Base-by-base conservation (phyloP, 2,888 invertebrate genomes). In the Cyclophora albipunctata region DNA sequence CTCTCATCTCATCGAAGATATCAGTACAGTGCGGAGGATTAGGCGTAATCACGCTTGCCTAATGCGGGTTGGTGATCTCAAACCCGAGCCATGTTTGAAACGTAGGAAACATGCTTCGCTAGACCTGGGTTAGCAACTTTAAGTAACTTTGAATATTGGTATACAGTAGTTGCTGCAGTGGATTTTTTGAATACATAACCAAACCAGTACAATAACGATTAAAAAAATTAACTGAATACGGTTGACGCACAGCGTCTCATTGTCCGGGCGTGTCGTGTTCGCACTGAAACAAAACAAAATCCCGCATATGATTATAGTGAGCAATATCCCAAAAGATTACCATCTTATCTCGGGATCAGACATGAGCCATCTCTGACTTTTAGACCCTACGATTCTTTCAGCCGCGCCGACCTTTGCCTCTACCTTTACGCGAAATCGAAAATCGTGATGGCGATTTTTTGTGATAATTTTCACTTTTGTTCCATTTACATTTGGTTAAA, bases 291-390 rank as follows among this genome's bases (percentile, higher is more conserved):
- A 69, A 67, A 66, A 61, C 58, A 61, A 77, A 79, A 78, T 64
- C 63, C 70, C 75, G 87, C 87, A 87, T 88, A 86, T 84, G 87
- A 87, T 88, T 87, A 88, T 79, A 66, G 73, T 81, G 85, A 81
- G 86, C 86, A 86, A 85, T 87, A 88, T 86, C 86, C 85, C 82
- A 80, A 82, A 82, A 83, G 87, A 88, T 88, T 75, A 71, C 75
- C 64, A 87, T 88, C 87, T 88, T 88, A 88, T 88, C 87, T 74
- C 53, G 55, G 62, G 67, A 86, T 86, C 87, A 71, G 75, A 86
- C 85, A 82, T 77, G 78, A 68, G 71, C 65, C 76, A 75, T 80
- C 75, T 71, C 61, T 66, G 70, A 58, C 81, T 84, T n/a, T 83
- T 71, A 58, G 59, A 79, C 66, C 62, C 48, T 60, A 72, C 80